Conservation (phyloP, 2,888 invertebrate species). For the Operophtera brumata region DNA sequence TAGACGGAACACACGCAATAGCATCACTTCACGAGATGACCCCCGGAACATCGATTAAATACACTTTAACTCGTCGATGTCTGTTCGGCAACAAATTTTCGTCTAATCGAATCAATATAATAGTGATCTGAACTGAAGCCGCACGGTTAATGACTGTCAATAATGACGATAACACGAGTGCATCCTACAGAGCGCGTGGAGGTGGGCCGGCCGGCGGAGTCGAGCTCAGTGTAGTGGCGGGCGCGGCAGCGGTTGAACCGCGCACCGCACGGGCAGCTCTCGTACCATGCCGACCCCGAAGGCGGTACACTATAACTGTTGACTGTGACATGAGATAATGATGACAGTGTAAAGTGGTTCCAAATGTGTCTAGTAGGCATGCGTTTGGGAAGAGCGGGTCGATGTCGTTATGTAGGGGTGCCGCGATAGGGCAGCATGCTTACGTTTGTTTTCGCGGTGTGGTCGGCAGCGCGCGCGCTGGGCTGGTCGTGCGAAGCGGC, state of each 20-base stretch:
- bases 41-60: slow-evolving; percentile 10
- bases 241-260: slow-evolving; percentile 66
- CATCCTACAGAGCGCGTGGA: slow-evolving; percentile 55
- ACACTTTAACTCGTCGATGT: slow-evolving; percentile 36
- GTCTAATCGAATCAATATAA: slow-evolving; percentile 38
- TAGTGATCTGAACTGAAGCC: slow-evolving; percentile 40
- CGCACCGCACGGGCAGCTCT: slow-evolving; percentile 47
- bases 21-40: slow-evolving; percentile 4
- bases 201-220: slow-evolving; percentile 43
- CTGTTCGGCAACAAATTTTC: slow-evolving; percentile 34
- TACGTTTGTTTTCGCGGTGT: slow-evolving; percentile 82
- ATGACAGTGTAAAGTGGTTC: slow-evolving; percentile 52
- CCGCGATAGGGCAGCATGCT: slow-evolving; percentile 76
- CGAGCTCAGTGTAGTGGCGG: slow-evolving; percentile 62
- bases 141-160: slow-evolving; percentile 57
- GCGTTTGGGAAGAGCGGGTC: slow-evolving; percentile 56
- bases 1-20: slow-evolving; percentile 9
- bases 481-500: slow-evolving; percentile 64
- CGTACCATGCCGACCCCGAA: slow-evolving; percentile 50
- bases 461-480: slow-evolving; percentile 83
- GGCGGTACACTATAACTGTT: slow-evolving; percentile 37
- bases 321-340: slow-evolving; percentile 41
- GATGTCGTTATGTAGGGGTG: slow-evolving; percentile 52
- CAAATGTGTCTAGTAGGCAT: slow-evolving; percentile 54
- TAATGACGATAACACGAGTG: slow-evolving; percentile 67